These are phyloP conservation scores for Triplophysa tibetana DNA, from an alignment of 2,113 vertebrate genomes.

Conservation along the genomic window DNA sequence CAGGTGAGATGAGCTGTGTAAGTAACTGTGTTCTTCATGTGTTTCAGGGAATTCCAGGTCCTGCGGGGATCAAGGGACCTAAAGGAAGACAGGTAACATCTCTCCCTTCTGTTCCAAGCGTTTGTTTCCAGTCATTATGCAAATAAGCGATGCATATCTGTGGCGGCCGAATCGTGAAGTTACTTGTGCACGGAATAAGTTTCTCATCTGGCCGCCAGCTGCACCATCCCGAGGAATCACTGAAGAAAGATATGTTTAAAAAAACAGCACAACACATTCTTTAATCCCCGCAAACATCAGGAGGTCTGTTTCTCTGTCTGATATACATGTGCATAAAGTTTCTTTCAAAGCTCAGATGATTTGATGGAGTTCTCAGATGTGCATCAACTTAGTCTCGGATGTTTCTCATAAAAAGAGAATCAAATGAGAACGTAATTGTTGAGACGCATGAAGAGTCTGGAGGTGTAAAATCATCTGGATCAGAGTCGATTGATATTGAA, in stretches of 20 bases:
- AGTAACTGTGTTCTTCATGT: neutral
- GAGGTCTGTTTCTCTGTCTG: neutral
- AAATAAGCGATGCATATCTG: constrained; percentile 3
- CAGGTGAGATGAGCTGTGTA: neutral
- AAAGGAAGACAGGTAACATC: constrained; percentile 88
- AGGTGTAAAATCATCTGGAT: too few species aligned
- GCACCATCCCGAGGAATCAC: neutral
- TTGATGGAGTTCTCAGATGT: too few species aligned
- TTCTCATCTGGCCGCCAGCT: constrained; percentile 16
- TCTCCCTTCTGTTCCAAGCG: neutral
- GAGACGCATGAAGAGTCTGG: too few species aligned
- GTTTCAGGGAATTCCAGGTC: constrained; percentile 84
- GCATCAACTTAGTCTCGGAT: too few species aligned
- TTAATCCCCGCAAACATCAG: neutral
- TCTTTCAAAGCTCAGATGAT: neutral
- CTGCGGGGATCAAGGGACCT: constrained; percentile 83
- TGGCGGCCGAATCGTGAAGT: neutral
- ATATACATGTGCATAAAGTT: neutral
- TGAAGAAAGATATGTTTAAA: neutral
- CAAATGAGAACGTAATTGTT: too few species aligned
- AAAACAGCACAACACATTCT: neutral
- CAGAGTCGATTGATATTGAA: too few species aligned
- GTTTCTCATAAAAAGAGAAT: too few species aligned
- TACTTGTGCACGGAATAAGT: too few species aligned
- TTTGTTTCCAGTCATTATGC: neutral